Percentiles rank a stretch among this genome's conserved stretches.
phyloP scores from a whole-genome alignment of 2,888 invertebrate genomes.

The Nemotelus nigrinus region DNA sequence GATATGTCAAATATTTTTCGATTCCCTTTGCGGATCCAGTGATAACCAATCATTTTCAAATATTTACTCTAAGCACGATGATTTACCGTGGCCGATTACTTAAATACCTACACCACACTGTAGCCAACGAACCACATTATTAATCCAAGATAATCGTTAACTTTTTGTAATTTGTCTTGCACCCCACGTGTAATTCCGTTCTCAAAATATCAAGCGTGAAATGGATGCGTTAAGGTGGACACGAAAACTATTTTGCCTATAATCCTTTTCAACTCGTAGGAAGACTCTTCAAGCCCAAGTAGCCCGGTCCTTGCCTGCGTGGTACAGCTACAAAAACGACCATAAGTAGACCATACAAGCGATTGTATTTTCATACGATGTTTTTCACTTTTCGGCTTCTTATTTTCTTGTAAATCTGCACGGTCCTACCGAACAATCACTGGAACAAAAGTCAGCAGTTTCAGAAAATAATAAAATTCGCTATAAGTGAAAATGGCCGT shows the following conservation, averaged over 20 bases:
- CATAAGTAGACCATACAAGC: slow-evolving; percentile 27
- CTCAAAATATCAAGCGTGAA: no score
- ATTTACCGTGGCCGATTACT: no score
- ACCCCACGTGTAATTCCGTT: neutral
- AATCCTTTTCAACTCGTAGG: slow-evolving; percentile 30
- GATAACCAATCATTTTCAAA: no score
- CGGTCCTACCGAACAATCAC: slow-evolving; percentile 32
- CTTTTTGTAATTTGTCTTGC: slow-evolving; percentile 12
- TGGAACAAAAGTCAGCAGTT: slow-evolving; percentile 38
- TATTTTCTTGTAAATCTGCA: slow-evolving; percentile 30
- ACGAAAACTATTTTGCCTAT: neutral
- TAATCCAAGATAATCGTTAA: slow-evolving; percentile 25
- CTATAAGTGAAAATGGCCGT: slow-evolving; percentile 30
- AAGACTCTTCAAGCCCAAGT: slow-evolving; percentile 30
- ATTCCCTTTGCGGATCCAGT: no score
- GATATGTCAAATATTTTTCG: no score
- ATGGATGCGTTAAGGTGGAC: no score
- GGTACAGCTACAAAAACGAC: neutral
- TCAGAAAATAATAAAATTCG: slow-evolving; percentile 32
- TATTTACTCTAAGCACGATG: no score
- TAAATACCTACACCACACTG: no score
- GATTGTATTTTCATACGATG: neutral
- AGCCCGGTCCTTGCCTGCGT: neutral
- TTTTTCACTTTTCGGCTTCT: neutral
- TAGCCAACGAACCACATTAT: neutral